phyloP scores from a whole-genome alignment of 1,140 invertebrate species.

The Drosophila ficusphila region DNA sequence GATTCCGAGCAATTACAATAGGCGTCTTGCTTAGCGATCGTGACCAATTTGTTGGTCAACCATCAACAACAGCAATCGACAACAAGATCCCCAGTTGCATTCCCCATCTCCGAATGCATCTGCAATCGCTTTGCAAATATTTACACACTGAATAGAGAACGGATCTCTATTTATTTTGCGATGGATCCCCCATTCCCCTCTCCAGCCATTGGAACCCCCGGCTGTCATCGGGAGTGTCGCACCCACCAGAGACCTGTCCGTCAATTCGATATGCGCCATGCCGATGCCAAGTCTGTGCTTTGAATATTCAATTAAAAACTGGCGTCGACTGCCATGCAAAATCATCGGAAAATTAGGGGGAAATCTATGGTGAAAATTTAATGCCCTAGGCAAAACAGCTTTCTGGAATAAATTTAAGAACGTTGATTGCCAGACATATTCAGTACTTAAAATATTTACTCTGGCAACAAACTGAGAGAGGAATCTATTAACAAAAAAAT shows the following conservation, averaged over 20 bases:
- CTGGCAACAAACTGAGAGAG: too few relatives aligned
- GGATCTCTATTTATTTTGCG: slow-evolving; percentile 41
- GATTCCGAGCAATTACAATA: slow-evolving; percentile 41
- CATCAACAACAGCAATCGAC: slow-evolving; percentile 48
- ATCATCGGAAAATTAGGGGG: not conserved
- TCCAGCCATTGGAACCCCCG: too few relatives aligned
- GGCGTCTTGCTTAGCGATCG: slow-evolving; percentile 77
- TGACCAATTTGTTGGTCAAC: slow-evolving; percentile 81
- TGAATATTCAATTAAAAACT: slow-evolving; percentile 71
- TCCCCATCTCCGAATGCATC: slow-evolving; percentile 21
- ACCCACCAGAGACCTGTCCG: slow-evolving; percentile 52
- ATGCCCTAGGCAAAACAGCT: slow-evolving; percentile 31
- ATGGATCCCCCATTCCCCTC: not conserved
- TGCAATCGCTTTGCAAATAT: slow-evolving; percentile 64
- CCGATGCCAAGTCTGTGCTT: slow-evolving; percentile 40
- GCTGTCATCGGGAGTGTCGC: slow-evolving; percentile 14
- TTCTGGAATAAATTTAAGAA: too few relatives aligned
- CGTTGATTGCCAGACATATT: too few relatives aligned
- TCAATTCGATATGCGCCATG: slow-evolving; percentile 48
- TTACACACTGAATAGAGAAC: slow-evolving; percentile 62
- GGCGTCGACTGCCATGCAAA: slow-evolving; percentile 31
- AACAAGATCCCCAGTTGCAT: slow-evolving; percentile 6
- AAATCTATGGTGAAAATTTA: not conserved
- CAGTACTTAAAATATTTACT: too few relatives aligned
- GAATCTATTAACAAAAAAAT: too few relatives aligned